phyloP scores from a whole-genome alignment of 2,797 vertebrate genomes.

The Oophaga sylvatica region DNA sequence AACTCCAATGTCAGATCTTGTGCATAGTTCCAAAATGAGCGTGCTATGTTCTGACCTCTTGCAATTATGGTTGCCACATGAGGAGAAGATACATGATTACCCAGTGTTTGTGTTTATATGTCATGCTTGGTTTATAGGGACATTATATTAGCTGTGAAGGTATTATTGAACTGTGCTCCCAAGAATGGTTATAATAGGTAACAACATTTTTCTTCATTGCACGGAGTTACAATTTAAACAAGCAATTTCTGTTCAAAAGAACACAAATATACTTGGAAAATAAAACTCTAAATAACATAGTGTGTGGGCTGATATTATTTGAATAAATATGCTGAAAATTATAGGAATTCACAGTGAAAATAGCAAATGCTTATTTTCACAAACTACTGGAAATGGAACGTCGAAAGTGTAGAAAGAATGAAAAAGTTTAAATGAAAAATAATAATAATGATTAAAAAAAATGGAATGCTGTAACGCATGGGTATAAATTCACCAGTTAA shows the following conservation, averaged over 20 bases:
- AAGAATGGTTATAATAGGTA: conserved; percentile 3
- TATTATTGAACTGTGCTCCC: conserved; percentile 32
- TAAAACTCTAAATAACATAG: conserved; percentile 20
- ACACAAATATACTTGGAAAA: conserved; percentile 35
- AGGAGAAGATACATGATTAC: conserved; percentile 41
- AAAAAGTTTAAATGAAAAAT: neutral
- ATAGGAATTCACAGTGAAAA: neutral
- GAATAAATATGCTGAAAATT: conserved; percentile 16
- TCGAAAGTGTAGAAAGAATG: neutral
- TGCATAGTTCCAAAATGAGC: neutral
- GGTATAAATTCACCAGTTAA: neutral
- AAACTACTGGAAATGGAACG: neutral
- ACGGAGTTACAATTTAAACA: conserved; percentile 27
- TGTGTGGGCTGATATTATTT: conserved; percentile 37
- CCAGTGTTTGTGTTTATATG: conserved; percentile 51
- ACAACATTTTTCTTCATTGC: conserved; percentile 24
- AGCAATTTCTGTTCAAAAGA: neutral
- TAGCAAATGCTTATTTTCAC: neutral
- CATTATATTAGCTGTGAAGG: conserved; percentile 32
- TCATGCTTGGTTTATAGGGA: conserved; percentile 37
- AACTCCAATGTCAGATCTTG: conserved; percentile 1
- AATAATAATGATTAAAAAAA: neutral
- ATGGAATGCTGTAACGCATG: neutral
- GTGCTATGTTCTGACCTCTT: conserved; percentile 24
- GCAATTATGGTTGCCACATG: conserved; percentile 48